Evolutionary conservation across 35 echinoderm and acorn worm genomes (phyloP).

Genomic region (Patiria miniata): DNA sequence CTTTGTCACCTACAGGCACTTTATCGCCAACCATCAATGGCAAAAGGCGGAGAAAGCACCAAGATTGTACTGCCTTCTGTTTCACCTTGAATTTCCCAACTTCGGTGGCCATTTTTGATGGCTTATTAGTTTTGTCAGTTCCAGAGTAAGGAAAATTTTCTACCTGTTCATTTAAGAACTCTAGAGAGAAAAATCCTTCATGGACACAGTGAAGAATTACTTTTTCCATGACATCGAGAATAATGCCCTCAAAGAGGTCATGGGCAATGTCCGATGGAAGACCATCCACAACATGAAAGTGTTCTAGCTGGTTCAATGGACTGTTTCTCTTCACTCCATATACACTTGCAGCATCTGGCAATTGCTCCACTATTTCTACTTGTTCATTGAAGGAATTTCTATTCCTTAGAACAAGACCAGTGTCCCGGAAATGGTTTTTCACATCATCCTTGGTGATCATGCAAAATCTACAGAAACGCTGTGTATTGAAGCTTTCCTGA

Average conservation of each 20-base stretch:
- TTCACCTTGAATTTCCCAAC: constrained; percentile 2
- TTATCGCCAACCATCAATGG: constrained; percentile 52
- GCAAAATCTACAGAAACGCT: constrained; percentile 43
- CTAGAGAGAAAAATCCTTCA: constrained; percentile 24
- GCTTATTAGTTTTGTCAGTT: constrained; percentile 37
- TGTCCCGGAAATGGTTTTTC: constrained; percentile 35
- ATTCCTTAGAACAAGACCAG: not conserved
- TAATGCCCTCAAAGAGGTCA: constrained; percentile 49
- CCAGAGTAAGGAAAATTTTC: constrained; percentile 32
- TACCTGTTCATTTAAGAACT: constrained; percentile 29
- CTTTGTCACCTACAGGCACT: not conserved
- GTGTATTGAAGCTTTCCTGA: constrained; percentile 52
- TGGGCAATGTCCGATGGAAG: constrained; percentile 46
- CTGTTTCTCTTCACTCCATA: constrained; percentile 23
- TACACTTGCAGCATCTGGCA: not conserved
- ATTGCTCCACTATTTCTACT: not conserved
- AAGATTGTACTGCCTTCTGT: constrained; percentile 43
- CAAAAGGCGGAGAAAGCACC: constrained; percentile 45
- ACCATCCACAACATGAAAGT: constrained; percentile 44
- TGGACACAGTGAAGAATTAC: constrained; percentile 45
- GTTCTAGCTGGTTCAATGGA: constrained; percentile 44
- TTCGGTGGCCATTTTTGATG: constrained; percentile 8
- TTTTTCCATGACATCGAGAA: constrained; percentile 28
- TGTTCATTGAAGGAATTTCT: constrained; percentile 41
- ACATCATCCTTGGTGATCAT: constrained; percentile 36